These are phyloP conservation scores for Blomia tropicalis DNA, from an alignment of 2,888 invertebrate species.

Conservation along the genomic window DNA sequence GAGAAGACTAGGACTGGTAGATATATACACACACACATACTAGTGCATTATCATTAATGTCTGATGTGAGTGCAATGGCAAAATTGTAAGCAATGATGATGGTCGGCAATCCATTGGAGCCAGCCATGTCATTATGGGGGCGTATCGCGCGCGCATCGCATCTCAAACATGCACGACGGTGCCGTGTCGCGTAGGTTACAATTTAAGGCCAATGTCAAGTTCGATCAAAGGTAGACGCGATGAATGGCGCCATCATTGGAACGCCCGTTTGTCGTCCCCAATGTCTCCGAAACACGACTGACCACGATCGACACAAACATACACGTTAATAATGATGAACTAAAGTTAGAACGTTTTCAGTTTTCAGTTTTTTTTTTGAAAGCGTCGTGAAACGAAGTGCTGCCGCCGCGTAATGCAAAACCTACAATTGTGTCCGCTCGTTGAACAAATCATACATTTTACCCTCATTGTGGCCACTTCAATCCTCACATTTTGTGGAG, in stretches of 20 bases:
- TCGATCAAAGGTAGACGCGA: not conserved
- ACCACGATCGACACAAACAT: not conserved
- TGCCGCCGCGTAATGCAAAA: not conserved
- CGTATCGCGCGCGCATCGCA: not conserved
- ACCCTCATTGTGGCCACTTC: too few species aligned
- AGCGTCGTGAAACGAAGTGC: not conserved
- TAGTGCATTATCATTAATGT: conserved; percentile 2
- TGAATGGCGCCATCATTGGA: not conserved
- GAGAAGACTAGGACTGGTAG: too few species aligned
- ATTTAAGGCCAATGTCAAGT: not conserved
- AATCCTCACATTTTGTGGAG: too few species aligned
- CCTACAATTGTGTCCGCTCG: conserved; percentile 3
- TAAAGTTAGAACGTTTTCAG: too few species aligned
- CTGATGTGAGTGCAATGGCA: too few species aligned
- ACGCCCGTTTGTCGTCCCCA: conserved; percentile 8
- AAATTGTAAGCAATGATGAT: not conserved
- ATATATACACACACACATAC: too few species aligned
- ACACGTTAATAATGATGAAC: not conserved
- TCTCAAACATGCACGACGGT: not conserved
- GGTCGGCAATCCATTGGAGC: not conserved
- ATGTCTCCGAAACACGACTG: not conserved
- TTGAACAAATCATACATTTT: not conserved
- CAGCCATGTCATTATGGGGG: conserved; percentile 8
- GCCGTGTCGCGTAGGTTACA: not conserved
- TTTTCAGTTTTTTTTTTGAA: not conserved